phyloP scores from a whole-genome alignment of 2,888 invertebrate species.

The Agrotis ipsilon region DNA sequence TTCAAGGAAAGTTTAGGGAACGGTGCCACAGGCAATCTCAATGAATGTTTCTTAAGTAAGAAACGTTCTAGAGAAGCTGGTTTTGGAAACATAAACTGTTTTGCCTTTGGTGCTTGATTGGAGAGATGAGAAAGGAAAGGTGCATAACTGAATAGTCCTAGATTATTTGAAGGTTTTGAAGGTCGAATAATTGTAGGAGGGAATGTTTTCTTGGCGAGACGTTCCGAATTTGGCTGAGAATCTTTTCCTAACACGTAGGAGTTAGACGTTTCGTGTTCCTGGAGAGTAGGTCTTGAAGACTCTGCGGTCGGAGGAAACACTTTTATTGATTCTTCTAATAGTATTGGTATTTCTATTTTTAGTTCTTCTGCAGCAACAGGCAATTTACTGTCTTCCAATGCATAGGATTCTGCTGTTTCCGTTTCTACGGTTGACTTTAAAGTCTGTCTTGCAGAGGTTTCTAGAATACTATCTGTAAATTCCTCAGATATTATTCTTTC shows the following conservation, averaged over 20 bases:
- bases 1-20: constrained; percentile 4
- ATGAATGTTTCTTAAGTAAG: constrained; percentile 7
- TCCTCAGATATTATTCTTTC: constrained; percentile 4
- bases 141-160: constrained; percentile 13
- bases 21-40: constrained; percentile 11
- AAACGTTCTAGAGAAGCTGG: constrained; percentile 17
- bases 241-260: constrained; percentile 8
- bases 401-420: background rate
- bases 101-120: background rate
- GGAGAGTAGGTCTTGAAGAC: background rate
- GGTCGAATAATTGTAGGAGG: constrained; percentile 1
- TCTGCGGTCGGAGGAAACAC: background rate
- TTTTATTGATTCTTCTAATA: constrained; percentile 13
- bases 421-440: background rate
- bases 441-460: background rate
- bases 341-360: constrained; percentile 21
- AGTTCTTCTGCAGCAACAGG: constrained; percentile 2
- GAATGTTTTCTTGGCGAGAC: background rate
- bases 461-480: background rate
- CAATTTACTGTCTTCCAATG: constrained; percentile 8
- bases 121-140: constrained; percentile 26
- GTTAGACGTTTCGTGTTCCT: background rate
- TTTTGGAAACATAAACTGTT: constrained; percentile 13
- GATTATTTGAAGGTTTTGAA: constrained; percentile 3
- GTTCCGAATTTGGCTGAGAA: constrained; percentile 6